A percentile compares a stretch with the other conserved stretches of the same genome.
Evolutionary conservation across 2,797 vertebrate genomes (phyloP).

Genomic region (Cygnus olor): DNA sequence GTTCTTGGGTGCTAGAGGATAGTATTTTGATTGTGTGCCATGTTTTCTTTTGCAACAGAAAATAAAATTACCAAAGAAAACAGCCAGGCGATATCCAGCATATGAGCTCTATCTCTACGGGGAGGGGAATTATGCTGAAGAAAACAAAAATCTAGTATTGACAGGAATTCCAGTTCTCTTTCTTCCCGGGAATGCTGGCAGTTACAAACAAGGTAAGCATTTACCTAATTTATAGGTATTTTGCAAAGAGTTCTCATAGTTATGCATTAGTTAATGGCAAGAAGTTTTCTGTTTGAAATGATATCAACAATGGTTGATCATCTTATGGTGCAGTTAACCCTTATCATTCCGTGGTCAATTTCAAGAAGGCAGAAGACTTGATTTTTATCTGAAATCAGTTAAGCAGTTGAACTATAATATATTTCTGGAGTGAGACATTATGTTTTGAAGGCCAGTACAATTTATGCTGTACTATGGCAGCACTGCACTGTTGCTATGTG

Average conservation of each 20-base stretch:
- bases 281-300: not conserved
- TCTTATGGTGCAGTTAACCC: not conserved
- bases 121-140: slow-evolving; percentile 90
- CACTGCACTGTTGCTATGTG: not conserved
- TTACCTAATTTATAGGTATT: not conserved
- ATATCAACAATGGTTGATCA: accelerated
- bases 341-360: not conserved
- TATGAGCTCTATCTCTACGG: slow-evolving; percentile 98
- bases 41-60: slow-evolving; percentile 78
- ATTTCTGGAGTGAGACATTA: not conserved
- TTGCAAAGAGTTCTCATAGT: not conserved
- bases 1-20: not conserved
- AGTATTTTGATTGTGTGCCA: not conserved
- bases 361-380: not conserved
- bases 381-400: not conserved
- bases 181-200: slow-evolving; percentile 96
- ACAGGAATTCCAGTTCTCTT: slow-evolving; percentile 95
- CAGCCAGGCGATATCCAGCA: slow-evolving; percentile 85
- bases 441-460: not conserved
- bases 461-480: not conserved
- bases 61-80: slow-evolving; percentile 89
- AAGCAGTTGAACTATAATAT: not conserved
- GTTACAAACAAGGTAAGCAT: slow-evolving; percentile 92
- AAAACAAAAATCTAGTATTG: slow-evolving; percentile 87
- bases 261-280: not conserved